A percentile compares a stretch with the other conserved stretches of the same genome.
phyloP scores from a whole-genome alignment of 1,140 invertebrate genomes.

The Phocides pigmalion region DNA sequence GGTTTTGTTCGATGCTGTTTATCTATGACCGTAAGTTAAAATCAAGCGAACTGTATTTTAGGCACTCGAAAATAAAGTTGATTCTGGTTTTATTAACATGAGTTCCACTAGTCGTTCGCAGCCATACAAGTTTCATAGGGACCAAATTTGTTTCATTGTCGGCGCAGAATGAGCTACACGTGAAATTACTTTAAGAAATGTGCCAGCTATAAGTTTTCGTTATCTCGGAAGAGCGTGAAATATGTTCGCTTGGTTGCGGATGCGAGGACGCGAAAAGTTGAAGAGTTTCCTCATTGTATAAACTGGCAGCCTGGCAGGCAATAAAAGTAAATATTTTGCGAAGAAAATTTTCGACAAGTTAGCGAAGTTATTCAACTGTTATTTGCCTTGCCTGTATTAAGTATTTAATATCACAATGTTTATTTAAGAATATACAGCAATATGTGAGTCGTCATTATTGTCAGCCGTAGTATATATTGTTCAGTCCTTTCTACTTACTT shows the following conservation, averaged over 20 bases:
- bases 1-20: too few relatives aligned
- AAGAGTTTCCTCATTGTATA: conserved; percentile 13
- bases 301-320: background rate
- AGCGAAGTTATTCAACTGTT: background rate
- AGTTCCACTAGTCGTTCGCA: background rate
- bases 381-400: too few relatives aligned
- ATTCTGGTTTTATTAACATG: background rate
- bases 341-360: background rate
- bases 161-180: conserved; percentile 9
- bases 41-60: too few relatives aligned
- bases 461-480: too few relatives aligned
- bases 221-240: conserved; percentile 31
- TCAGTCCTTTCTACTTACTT: too few relatives aligned
- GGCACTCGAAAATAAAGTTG: too few relatives aligned
- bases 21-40: too few relatives aligned
- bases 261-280: conserved; percentile 6
- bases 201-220: conserved; percentile 32
- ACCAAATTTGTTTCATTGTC: conserved; percentile 19
- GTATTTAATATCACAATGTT: too few relatives aligned
- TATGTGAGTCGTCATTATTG: too few relatives aligned
- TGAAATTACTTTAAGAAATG: conserved; percentile 34
- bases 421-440: too few relatives aligned
- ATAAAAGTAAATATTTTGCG: background rate
- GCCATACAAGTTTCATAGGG: background rate
- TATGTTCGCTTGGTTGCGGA: conserved; percentile 20